These are phyloP conservation scores for Drosophila nigricruria DNA, from an alignment of 2,888 invertebrate genomes.

Conservation along the genomic window DNA sequence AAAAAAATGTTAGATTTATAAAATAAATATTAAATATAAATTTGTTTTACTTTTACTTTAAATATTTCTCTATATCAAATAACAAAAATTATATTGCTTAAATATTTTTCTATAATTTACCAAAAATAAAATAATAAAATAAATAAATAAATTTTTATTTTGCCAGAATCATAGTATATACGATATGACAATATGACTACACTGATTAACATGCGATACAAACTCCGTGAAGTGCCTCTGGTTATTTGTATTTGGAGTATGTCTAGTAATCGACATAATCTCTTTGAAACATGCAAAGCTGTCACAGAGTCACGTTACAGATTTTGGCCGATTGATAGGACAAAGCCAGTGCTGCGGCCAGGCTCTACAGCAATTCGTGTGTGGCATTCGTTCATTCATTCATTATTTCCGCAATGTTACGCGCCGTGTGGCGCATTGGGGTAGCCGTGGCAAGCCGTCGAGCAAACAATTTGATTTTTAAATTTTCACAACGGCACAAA, in stretches of 20 bases:
- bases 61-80: too few species aligned
- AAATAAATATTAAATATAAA: too few species aligned
- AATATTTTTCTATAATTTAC: too few species aligned
- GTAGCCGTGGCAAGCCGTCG: constrained; percentile 23
- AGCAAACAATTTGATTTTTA: constrained; percentile 59
- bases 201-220: constrained; percentile 19
- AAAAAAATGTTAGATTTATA: too few species aligned
- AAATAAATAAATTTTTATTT: too few species aligned
- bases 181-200: background rate
- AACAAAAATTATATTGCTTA: too few species aligned
- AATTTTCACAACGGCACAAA: constrained; percentile 42
- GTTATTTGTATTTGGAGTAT: constrained; percentile 18
- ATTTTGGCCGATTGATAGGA: constrained; percentile 47
- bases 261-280: constrained; percentile 29
- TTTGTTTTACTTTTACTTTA: too few species aligned
- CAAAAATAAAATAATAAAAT: too few species aligned
- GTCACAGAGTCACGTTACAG: constrained; percentile 53
- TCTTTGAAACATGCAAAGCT: constrained; percentile 46
- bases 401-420: constrained; percentile 68
- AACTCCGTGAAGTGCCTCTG: background rate
- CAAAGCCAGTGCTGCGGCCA: background rate
- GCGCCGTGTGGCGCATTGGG: constrained; percentile 8
- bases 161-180: too few species aligned
- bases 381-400: constrained; percentile 70
- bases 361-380: constrained; percentile 20